phyloP scores from a whole-genome alignment of 2,888 invertebrate species.

The Cryptus armator region DNA sequence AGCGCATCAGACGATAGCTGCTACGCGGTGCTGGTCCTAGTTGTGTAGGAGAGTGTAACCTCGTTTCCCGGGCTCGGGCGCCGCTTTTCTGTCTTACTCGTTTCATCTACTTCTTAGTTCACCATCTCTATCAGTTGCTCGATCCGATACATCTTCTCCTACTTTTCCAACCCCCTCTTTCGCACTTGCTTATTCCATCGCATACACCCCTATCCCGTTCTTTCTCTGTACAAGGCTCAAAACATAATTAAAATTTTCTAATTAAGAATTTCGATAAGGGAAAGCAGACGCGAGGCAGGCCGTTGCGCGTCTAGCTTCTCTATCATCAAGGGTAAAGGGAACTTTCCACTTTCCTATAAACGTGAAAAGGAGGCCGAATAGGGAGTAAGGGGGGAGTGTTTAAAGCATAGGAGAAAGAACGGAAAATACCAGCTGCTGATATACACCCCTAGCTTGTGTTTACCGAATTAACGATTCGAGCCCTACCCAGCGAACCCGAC shows the following conservation, averaged over 20 bases:
- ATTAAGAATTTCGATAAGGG: conserved; percentile 85
- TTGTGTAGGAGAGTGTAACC: conserved; percentile 59
- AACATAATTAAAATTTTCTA: conserved; percentile 85
- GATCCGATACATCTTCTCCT: conserved; percentile 63
- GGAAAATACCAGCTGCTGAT: conserved; percentile 59
- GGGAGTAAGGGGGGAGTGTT: conserved; percentile 15
- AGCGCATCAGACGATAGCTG: conserved; percentile 51
- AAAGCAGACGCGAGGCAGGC: conserved; percentile 62
- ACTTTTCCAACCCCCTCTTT: conserved; percentile 49
- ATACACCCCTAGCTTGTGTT: conserved; percentile 63
- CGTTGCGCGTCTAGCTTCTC: conserved; percentile 64
- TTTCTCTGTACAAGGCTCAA: conserved; percentile 76
- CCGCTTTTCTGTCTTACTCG: conserved; percentile 44
- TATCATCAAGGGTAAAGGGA: conserved; percentile 64
- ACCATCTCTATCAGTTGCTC: conserved; percentile 38
- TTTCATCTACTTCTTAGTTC: conserved; percentile 41
- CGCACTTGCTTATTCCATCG: conserved; percentile 14
- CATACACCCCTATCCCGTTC: conserved; percentile 32
- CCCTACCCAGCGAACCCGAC: conserved; percentile 34
- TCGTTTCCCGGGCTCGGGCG: conserved; percentile 46
- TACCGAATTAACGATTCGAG: conserved; percentile 67
- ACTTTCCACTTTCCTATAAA: conserved; percentile 64
- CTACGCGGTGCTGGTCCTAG: conserved; percentile 16
- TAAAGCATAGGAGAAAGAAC: conserved; percentile 12
- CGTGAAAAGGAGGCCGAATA: conserved; percentile 47